These are phyloP conservation scores for Rousettus leschenaultii DNA, from an alignment of 2,113 vertebrate genomes.

Conservation along the genomic window DNA sequence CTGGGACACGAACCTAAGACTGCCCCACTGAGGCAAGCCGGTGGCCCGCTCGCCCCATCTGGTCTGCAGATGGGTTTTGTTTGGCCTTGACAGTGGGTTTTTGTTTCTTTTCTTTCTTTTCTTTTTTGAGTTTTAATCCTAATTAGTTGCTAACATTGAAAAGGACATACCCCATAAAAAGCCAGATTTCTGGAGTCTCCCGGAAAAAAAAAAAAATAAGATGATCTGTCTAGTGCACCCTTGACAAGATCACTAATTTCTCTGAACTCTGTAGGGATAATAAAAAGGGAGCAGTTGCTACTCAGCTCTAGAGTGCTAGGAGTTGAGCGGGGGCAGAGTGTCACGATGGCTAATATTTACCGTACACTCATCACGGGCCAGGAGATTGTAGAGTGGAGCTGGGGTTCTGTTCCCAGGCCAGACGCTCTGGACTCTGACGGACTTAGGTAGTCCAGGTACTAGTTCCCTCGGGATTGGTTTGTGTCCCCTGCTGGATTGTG, in stretches of 20 bases:
- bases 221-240: background rate
- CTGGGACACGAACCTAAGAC: background rate
- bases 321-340: accelerated
- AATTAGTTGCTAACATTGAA: constrained; percentile 36
- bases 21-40: background rate
- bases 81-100: background rate
- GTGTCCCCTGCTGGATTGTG: background rate
- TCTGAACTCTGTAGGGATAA: background rate
- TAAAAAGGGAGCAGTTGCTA: background rate
- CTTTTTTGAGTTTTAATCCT: background rate
- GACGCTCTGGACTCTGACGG: background rate
- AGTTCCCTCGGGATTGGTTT: background rate
- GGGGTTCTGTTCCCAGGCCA: background rate
- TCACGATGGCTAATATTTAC: background rate
- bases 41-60: background rate
- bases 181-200: background rate
- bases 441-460: background rate
- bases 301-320: background rate
- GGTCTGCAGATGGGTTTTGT: constrained; percentile 19
- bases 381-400: too few species aligned
- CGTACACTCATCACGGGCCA: background rate
- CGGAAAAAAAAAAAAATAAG: background rate
- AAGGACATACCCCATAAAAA: background rate
- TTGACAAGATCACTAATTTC: background rate
- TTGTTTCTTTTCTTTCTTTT: background rate